Percentiles rank a stretch among this genome's conserved stretches.
Evolutionary conservation across 92 coral and sea anemone genomes (phyloP).

Genomic region (Isaurus tuberculatus): DNA sequence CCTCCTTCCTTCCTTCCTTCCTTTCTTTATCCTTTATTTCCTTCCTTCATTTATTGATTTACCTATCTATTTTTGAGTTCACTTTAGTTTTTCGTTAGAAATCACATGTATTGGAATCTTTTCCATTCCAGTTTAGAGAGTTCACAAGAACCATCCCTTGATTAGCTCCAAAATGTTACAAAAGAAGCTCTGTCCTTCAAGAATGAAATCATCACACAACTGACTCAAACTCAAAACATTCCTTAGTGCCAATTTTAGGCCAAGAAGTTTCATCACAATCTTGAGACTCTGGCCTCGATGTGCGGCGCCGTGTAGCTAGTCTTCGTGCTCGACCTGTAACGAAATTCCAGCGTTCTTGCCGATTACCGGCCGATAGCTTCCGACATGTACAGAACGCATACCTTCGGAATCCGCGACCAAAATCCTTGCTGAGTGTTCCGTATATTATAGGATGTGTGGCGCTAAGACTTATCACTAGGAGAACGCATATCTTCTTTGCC

Average conservation of each 20-base stretch:
- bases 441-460: slow-evolving; percentile 93
- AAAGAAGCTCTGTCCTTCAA: not conserved
- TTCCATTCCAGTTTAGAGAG: no score
- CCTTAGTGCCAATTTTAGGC: not conserved
- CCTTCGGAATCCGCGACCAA: slow-evolving; percentile 69
- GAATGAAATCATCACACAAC: not conserved
- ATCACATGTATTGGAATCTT: no score
- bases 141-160: no score
- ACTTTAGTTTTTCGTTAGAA: no score
- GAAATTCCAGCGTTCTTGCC: not conserved
- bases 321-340: not conserved
- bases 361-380: not conserved
- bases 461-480: slow-evolving; percentile 81
- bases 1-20: no score
- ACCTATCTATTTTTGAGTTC: no score
- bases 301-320: not conserved
- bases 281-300: not conserved
- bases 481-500: slow-evolving; percentile 92
- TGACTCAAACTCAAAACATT: not conserved
- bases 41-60: no score
- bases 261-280: not conserved
- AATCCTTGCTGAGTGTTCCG: slow-evolving; percentile 85
- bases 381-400: slow-evolving; percentile 29
- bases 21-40: no score
- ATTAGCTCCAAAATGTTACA: no score